Evolutionary conservation across 2,888 invertebrate genomes (phyloP).

Genomic region (Phytoseiulus persimilis): DNA sequence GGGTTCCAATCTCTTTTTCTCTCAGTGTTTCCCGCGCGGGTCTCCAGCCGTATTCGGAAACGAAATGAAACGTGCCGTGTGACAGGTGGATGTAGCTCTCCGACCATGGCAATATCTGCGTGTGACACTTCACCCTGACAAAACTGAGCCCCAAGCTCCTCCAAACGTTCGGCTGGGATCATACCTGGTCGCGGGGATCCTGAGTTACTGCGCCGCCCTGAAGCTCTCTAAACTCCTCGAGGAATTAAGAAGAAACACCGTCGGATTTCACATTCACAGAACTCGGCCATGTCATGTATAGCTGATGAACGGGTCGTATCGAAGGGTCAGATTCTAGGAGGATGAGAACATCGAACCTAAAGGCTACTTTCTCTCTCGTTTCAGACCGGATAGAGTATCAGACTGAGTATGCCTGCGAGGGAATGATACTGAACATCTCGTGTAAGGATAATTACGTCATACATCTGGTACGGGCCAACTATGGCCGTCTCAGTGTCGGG

Average conservation of each 20-base stretch:
- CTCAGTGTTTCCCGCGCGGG: not conserved
- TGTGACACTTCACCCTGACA: not conserved
- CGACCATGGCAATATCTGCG: not conserved
- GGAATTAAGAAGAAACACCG: too few species aligned
- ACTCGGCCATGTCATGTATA: too few species aligned
- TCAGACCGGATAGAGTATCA: slow-evolving; percentile 56
- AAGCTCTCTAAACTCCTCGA: not conserved
- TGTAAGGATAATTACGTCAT: slow-evolving; percentile 81
- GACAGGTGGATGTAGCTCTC: slow-evolving; percentile 33
- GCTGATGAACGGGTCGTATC: too few species aligned
- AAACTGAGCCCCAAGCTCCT: not conserved
- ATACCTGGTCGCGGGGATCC: not conserved
- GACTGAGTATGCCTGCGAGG: slow-evolving; percentile 87
- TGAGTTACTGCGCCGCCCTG: not conserved
- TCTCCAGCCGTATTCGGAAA: not conserved
- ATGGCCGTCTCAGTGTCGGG: slow-evolving; percentile 85
- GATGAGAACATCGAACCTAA: not conserved
- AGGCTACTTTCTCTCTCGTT: not conserved
- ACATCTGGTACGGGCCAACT: slow-evolving; percentile 82
- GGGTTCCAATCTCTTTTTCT: not conserved
- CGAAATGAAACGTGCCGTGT: slow-evolving; percentile 7
- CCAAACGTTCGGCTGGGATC: not conserved
- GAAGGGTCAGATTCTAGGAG: too few species aligned
- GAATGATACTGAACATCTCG: slow-evolving; percentile 75
- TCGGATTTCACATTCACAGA: too few species aligned